Evolutionary conservation across 2,797 vertebrate genomes (phyloP).

Genomic region (Anguilla pacifica): DNA sequence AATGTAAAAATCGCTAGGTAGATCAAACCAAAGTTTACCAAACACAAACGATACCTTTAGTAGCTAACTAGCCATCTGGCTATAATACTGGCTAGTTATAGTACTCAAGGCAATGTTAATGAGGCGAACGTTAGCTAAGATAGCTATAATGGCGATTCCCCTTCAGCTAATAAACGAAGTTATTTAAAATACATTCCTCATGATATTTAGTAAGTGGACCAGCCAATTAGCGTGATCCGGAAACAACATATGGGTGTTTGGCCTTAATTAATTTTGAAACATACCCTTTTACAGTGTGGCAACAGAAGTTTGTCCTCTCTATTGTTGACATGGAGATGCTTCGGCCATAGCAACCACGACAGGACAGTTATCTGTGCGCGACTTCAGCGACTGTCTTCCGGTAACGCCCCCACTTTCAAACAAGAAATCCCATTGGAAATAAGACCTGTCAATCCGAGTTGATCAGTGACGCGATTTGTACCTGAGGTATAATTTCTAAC

Average conservation of each 20-base stretch:
- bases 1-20: not conserved
- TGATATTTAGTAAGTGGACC: not conserved
- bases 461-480: not conserved
- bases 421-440: not conserved
- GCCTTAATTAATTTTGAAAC: not conserved
- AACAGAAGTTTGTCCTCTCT: not conserved
- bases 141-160: not conserved
- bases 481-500: not conserved
- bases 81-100: not conserved
- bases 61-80: not conserved
- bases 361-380: not conserved
- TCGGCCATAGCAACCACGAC: conserved; percentile 42
- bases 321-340: conserved; percentile 55
- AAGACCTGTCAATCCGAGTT: not conserved
- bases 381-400: not conserved
- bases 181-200: not conserved
- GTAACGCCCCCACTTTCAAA: conserved; percentile 8
- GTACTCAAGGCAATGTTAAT: not conserved
- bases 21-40: not conserved
- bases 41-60: not conserved
- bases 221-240: not conserved
- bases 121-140: not conserved
- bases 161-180: conserved; percentile 1
- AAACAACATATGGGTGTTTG: not conserved
- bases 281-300: not conserved